Evolutionary conservation across 1,140 invertebrate species (phyloP).

Genomic region (Lithobius niger): DNA sequence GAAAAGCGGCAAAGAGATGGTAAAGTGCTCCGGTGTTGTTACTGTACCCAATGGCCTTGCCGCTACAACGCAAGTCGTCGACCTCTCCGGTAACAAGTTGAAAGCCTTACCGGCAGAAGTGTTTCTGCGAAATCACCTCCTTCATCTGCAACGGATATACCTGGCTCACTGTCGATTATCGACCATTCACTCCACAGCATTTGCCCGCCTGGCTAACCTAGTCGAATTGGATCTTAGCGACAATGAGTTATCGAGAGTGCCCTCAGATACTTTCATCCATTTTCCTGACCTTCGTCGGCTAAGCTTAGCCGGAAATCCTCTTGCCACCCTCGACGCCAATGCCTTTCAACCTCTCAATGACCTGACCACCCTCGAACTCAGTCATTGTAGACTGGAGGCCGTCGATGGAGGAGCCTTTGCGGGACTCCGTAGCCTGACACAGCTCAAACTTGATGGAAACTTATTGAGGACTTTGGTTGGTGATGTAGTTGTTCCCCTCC

Average conservation of each 20-base stretch:
- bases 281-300: constrained; percentile 58
- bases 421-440: constrained; percentile 58
- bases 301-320: constrained; percentile 60
- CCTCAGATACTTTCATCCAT: constrained; percentile 57
- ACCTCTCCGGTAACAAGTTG: constrained; percentile 66
- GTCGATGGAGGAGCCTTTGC: constrained; percentile 63
- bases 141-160: constrained; percentile 77
- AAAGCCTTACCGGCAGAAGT: constrained; percentile 55
- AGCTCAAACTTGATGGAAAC: constrained; percentile 68
- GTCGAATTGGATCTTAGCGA: constrained; percentile 73
- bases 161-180: constrained; percentile 54
- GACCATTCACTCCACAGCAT: constrained; percentile 34
- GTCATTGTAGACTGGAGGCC: constrained; percentile 58
- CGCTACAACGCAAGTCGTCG: constrained; percentile 74
- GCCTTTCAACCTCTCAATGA: constrained; percentile 59
- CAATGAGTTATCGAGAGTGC: constrained; percentile 62
- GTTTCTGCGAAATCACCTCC: constrained; percentile 58
- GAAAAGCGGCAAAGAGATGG: constrained; percentile 80
- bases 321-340: constrained; percentile 55
- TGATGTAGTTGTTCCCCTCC: constrained; percentile 20
- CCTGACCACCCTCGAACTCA: constrained; percentile 69
- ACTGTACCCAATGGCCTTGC: constrained; percentile 58
- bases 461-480: constrained; percentile 43
- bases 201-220: constrained; percentile 69
- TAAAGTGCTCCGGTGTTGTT: constrained; percentile 38